These are phyloP conservation scores for Anoplophora glabripennis DNA, from an alignment of 1,140 invertebrate species.

Conservation along the genomic window DNA sequence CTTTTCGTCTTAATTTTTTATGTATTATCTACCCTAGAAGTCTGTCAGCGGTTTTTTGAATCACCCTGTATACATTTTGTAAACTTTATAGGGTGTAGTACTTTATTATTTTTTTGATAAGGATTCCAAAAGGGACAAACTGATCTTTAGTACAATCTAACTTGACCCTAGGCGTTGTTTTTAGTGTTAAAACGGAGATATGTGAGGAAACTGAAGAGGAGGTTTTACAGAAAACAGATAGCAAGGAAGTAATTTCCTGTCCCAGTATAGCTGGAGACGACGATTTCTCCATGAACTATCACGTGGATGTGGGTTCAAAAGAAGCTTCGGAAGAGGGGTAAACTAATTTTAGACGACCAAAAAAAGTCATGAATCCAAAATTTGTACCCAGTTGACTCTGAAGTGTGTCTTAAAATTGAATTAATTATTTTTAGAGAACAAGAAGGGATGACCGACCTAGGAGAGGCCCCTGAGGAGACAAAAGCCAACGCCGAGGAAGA, in stretches of 20 bases:
- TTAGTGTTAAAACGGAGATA: conserved; percentile 8
- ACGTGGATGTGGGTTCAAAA: conserved; percentile 3
- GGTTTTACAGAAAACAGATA: conserved; percentile 4
- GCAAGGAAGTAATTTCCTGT: conserved; percentile 27
- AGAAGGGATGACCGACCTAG: not conserved
- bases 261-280: conserved; percentile 30
- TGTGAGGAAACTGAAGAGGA: conserved; percentile 7
- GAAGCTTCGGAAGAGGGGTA: conserved; percentile 3
- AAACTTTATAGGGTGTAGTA: too few species aligned
- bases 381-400: too few species aligned
- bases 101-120: too few species aligned
- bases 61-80: too few species aligned
- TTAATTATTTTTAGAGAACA: not conserved
- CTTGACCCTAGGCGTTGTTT: not conserved
- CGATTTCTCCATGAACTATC: conserved; percentile 23
- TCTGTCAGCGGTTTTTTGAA: too few species aligned
- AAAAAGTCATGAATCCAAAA: too few species aligned
- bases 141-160: too few species aligned
- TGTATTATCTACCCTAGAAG: too few species aligned
- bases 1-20: too few species aligned
- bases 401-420: too few species aligned
- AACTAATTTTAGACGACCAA: not conserved
- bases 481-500: conserved; percentile 8
- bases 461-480: not conserved
- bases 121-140: too few species aligned